These are phyloP conservation scores for Acleris sparsana DNA, from an alignment of 2,888 invertebrate genomes.

Conservation along the genomic window DNA sequence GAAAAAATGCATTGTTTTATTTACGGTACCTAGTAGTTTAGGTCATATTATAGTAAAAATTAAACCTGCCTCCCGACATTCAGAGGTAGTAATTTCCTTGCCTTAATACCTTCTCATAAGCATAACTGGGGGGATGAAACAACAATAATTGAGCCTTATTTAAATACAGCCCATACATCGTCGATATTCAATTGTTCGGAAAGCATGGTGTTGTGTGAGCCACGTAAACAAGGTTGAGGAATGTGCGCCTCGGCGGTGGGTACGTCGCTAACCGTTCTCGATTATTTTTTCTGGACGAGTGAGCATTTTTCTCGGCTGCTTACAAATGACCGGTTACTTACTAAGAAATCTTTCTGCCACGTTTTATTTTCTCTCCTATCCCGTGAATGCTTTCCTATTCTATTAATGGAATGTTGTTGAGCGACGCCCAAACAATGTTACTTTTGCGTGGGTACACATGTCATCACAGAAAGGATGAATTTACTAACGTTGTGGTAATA, in stretches of 20 bases:
- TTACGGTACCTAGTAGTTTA: too few relatives aligned
- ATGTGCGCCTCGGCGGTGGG: slow-evolving; percentile 40
- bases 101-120: too few relatives aligned
- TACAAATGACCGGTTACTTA: slow-evolving; percentile 78
- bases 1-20: too few relatives aligned
- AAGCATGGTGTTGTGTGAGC: slow-evolving; percentile 23
- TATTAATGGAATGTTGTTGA: slow-evolving; percentile 74
- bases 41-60: too few relatives aligned
- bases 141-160: neutral
- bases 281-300: slow-evolving; percentile 76
- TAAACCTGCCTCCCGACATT: too few relatives aligned
- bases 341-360: slow-evolving; percentile 70
- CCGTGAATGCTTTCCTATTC: slow-evolving; percentile 72
- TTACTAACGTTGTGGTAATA: slow-evolving; percentile 23
- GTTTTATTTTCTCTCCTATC: slow-evolving; percentile 66
- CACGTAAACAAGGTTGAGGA: slow-evolving; percentile 40
- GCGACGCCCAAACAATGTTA: slow-evolving; percentile 68
- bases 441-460: slow-evolving; percentile 10
- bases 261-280: slow-evolving; percentile 50
- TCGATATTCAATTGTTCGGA: slow-evolving; percentile 27
- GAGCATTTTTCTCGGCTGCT: slow-evolving; percentile 76
- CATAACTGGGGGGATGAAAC: too few relatives aligned
- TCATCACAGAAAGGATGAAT: slow-evolving; percentile 21
- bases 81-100: too few relatives aligned
- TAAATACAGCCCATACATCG: slow-evolving; percentile 3